Conservation (phyloP, 2,113 vertebrate species). For the Guaruba guarouba region DNA sequence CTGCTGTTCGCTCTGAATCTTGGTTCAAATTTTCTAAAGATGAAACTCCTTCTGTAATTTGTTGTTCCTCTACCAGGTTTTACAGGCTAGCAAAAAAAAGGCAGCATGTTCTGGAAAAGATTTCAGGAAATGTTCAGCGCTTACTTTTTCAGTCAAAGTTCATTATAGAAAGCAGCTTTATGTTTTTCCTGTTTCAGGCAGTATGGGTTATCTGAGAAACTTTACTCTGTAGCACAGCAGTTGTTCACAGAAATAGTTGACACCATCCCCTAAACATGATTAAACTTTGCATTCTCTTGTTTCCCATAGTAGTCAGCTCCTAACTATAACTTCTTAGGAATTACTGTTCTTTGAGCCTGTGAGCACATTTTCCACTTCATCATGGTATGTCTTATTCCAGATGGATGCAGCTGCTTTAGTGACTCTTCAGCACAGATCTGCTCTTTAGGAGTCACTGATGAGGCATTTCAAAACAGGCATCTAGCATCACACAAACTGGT, state of each 20-base stretch:
- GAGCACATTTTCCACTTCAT: not conserved
- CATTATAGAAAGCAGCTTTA: not conserved
- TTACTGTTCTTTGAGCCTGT: not conserved
- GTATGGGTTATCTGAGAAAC: not conserved
- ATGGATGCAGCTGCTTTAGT: not conserved
- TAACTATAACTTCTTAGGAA: not conserved
- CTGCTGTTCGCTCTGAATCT: not conserved
- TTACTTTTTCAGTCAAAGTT: not conserved
- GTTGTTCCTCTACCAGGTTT: not conserved
- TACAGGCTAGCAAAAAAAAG: not conserved
- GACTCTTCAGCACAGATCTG: not conserved
- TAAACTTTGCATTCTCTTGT: not conserved
- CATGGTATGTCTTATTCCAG: not conserved
- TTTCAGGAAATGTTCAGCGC: not conserved
- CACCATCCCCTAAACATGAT: not conserved
- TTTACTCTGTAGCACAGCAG: not conserved
- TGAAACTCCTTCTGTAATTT: not conserved
- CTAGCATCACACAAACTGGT: not conserved
- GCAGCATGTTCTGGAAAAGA: not conserved
- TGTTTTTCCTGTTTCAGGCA: not conserved
- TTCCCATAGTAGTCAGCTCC: not conserved
- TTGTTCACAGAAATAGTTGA: not conserved
- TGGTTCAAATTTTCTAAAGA: constrained; percentile 2
- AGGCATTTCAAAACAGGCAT: not conserved
- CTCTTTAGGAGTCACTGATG: not conserved